Base-by-base conservation (phyloP, 1,140 invertebrate species). In the Brachystomella parvula region DNA sequence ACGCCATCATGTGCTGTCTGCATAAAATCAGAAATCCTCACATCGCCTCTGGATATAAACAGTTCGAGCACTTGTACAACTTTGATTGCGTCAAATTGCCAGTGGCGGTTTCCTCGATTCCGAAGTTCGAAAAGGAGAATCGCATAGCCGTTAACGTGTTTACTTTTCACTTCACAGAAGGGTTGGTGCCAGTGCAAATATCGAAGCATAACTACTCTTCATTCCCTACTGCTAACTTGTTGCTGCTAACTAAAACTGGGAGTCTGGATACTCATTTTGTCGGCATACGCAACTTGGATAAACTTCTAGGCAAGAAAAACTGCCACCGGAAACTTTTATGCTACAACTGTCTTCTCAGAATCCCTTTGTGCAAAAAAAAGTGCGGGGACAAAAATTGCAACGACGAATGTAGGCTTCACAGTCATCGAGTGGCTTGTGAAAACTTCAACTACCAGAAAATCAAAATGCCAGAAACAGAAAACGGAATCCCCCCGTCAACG, bases 111-210 rank as follows among this genome's bases (percentile, higher is more conserved):
- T 30, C 26, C 15, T 9, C 26, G 6, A 59, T 59, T 59, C 30
- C 57, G 30, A 59, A 59, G 9, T 59, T 59, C 30, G 58, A 60
- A 26, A 29, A 30, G 19, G 33, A 9, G 19, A 60, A 60, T 31
- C 9, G 19, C 6, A 35, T 60, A 3, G 58, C 58, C 6, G 29
- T 60, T 39, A 57, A 57, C 53, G 53, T 57, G 6, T 57, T 57
- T 57, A 24, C 6, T 9, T 24, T 12, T 57, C 6, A 57, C 53
- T 21, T 24, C 12, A 6, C 6, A 29, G 53, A 57, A 12, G 53
- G 53, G 6, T 21, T 57, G 21, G 12, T 24, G 12, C 58, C 58
- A 29, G 6, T 32, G 12, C 32, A 60, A 19, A 35, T 60, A 3
- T 60, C 21, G 3, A 26, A 31, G 30, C 24, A 15, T 3, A 60